phyloP scores from a whole-genome alignment of 1,140 invertebrate genomes.

The Gryon sp. region DNA sequence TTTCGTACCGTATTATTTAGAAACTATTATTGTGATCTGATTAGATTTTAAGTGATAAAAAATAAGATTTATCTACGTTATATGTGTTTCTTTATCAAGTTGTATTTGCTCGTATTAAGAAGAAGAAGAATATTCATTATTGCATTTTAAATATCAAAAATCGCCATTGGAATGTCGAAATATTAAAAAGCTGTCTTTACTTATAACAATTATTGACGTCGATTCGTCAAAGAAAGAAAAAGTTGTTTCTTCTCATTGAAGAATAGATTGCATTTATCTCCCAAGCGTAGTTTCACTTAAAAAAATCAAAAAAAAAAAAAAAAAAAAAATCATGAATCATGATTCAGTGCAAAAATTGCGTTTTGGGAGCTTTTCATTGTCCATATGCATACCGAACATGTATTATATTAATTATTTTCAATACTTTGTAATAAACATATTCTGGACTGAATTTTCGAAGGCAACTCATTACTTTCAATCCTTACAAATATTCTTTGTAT shows the following conservation, averaged over 20 bases:
- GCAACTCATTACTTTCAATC: constrained; percentile 23
- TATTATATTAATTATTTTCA: constrained; percentile 60
- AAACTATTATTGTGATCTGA: constrained; percentile 66
- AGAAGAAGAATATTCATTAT: too few species aligned
- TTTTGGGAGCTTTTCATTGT: too few species aligned
- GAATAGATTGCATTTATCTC: too few species aligned
- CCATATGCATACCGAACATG: neutral
- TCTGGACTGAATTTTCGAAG: constrained; percentile 53
- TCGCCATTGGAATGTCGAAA: too few species aligned
- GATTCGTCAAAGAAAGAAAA: too few species aligned
- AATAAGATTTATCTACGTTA: constrained; percentile 14
- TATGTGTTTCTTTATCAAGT: neutral
- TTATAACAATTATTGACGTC: too few species aligned
- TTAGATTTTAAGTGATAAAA: constrained; percentile 30
- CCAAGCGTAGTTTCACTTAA: too few species aligned
- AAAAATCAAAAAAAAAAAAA: constrained; percentile 12
- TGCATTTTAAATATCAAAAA: too few species aligned
- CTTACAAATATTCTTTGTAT: too few species aligned
- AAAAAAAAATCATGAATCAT: neutral
- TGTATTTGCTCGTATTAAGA: too few species aligned
- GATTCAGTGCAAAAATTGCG: neutral
- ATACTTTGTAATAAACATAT: constrained; percentile 77
- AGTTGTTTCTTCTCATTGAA: too few species aligned
- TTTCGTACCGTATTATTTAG: constrained; percentile 37
- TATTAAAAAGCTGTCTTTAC: too few species aligned